Evolutionary conservation across 2,797 vertebrate species (phyloP).

Genomic region (Scomberomorus guttatus): DNA sequence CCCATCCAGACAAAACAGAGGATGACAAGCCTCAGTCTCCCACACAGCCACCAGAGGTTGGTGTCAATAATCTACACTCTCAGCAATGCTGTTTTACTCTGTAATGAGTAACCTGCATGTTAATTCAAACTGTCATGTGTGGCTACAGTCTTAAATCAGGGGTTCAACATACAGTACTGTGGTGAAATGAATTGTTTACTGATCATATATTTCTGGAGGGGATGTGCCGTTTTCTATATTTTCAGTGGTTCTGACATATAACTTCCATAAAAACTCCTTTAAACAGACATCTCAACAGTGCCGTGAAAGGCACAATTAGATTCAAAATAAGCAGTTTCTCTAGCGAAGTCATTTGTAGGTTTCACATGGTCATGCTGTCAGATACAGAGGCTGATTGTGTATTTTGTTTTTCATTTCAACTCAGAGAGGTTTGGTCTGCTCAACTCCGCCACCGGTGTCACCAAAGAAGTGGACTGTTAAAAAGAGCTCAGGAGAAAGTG

Average conservation of each 20-base stretch:
- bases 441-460: neutral
- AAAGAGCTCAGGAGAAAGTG: fast-evolving
- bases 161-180: neutral
- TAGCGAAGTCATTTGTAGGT: too few relatives aligned
- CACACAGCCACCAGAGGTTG: conserved; percentile 7
- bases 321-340: too few relatives aligned
- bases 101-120: neutral
- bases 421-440: neutral
- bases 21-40: neutral
- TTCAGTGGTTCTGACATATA: too few relatives aligned
- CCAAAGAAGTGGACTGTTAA: neutral
- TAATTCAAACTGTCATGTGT: neutral
- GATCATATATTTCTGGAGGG: too few relatives aligned
- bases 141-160: too few relatives aligned
- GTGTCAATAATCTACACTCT: neutral
- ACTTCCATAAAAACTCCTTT: too few relatives aligned
- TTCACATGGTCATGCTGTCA: too few relatives aligned
- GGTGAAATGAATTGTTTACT: too few relatives aligned
- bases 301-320: too few relatives aligned
- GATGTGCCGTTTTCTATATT: neutral
- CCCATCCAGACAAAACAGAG: fast-evolving
- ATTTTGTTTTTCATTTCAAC: neutral
- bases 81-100: neutral
- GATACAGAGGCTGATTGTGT: too few relatives aligned
- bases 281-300: too few relatives aligned